phyloP scores from a whole-genome alignment of 2,113 vertebrate genomes.

The Puffinus mauretanicus region DNA sequence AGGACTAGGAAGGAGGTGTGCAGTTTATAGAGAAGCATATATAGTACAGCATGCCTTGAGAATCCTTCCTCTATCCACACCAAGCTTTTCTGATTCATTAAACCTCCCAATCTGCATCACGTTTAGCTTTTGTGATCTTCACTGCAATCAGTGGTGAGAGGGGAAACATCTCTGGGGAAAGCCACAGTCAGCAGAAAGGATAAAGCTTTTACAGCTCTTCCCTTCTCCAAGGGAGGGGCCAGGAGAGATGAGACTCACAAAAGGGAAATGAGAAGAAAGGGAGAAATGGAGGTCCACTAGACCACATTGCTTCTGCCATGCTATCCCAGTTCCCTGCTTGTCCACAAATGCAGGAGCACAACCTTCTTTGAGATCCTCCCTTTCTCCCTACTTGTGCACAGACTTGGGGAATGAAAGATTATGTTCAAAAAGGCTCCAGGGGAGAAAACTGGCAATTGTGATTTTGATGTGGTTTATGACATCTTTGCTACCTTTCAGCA shows the following conservation, averaged over 20 bases:
- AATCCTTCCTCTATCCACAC: not conserved
- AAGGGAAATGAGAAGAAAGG: not conserved
- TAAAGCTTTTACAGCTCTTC: not conserved
- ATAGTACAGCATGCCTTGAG: not conserved
- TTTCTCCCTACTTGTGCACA: not conserved
- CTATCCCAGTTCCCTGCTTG: not conserved
- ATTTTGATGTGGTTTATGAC: not conserved
- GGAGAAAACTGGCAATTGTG: not conserved
- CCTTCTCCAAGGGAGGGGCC: not conserved
- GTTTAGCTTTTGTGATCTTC: constrained; percentile 37
- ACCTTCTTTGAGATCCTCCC: not conserved
- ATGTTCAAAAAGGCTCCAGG: not conserved
- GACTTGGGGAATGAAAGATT: not conserved
- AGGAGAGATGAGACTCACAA: not conserved
- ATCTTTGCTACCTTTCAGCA: not conserved
- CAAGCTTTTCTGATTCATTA: constrained; percentile 33
- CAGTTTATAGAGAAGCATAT: not conserved
- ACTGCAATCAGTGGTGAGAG: not conserved
- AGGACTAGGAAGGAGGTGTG: not conserved
- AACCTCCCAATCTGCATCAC: not conserved
- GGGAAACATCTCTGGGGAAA: not conserved
- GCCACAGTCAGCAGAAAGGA: constrained; percentile 1
- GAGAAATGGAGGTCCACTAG: not conserved
- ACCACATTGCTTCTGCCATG: not conserved
- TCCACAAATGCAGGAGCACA: not conserved